These are phyloP conservation scores for Sciurus vulgaris DNA, from an alignment of 2,797 vertebrate genomes.

Conservation along the genomic window DNA sequence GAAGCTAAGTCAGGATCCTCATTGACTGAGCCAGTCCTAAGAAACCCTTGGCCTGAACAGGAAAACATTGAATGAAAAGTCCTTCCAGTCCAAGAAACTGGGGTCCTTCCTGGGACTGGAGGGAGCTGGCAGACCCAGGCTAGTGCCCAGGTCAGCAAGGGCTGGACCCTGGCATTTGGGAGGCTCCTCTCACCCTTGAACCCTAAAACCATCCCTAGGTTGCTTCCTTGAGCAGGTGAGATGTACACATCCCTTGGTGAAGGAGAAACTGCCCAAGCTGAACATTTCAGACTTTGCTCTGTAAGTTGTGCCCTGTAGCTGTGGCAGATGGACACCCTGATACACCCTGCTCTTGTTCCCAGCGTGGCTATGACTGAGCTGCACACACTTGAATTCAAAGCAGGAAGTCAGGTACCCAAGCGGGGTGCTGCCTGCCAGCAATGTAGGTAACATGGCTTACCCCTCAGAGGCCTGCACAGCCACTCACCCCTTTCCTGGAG, in stretches of 20 bases:
- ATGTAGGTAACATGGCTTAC: neutral
- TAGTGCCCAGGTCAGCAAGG: neutral
- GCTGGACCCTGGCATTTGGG: neutral
- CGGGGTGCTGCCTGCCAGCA: neutral
- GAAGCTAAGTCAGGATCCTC: neutral
- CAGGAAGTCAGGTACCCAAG: neutral
- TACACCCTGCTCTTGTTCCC: neutral
- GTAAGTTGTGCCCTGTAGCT: neutral
- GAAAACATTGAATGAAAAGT: neutral
- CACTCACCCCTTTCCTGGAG: too few species aligned
- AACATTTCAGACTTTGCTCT: neutral
- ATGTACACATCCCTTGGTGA: too few species aligned
- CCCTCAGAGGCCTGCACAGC: rapidly evolving
- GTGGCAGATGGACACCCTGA: neutral
- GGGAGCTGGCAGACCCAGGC: neutral
- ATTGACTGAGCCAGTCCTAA: neutral
- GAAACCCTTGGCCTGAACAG: neutral
- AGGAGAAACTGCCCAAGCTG: neutral
- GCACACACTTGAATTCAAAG: neutral
- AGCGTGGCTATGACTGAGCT: neutral
- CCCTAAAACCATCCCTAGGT: neutral
- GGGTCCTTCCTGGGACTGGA: too few species aligned
- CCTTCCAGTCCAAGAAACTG: neutral
- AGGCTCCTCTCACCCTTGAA: neutral
- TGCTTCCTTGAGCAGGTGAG: neutral